Base-by-base conservation (phyloP, 1,140 invertebrate genomes). In the Polyergus mexicanus region DNA sequence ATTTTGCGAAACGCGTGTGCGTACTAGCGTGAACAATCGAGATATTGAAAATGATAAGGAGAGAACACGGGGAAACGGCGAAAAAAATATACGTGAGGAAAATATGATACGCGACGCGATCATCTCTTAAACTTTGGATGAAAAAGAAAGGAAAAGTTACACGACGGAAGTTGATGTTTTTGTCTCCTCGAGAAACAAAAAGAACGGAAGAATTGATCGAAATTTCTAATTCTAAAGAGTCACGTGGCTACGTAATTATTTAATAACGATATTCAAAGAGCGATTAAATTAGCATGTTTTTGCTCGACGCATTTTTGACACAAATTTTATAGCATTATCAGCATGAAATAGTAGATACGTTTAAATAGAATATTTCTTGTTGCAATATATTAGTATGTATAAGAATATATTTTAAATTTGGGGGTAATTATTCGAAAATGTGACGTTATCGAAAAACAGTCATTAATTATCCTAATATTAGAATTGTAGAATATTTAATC, bases 81-180 rank as follows among this genome's bases (percentile, higher is more conserved):
- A 62, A 68, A 68, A 69, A 16, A 41, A 68, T 44, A 41, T 47
- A 19, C 22, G 25, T 28, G 19, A 13, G 22, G 44, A 66, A 51
- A 66, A 54, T 32, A n/a, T 35, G 41, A 41, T 60, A 71, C 22
- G 25, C 54, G 65, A 35, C 35, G 16, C 38, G 19, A 66, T 44
- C 35, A 51, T 84, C 35, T 84, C 22, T 68, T 83, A 74, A 86
- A 66, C 13, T 51, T 22, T 13, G 22, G 41, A 77, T 69, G 47
- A 86, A 84, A 84, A 68, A 38, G 62, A 86, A 84, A 86, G 54
- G 60, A 84, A 63, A 44, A 54, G 28, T 77, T 22, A 56, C n/a
- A 65, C 16, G 35, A 65, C 13, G 1, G 44, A 7, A 25, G 32
- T 16, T 65, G 19, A 28, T 74, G n/a, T 35, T 58, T 76, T 32